These are phyloP conservation scores for Clangula hyemalis DNA, from an alignment of 2,797 vertebrate species.

Conservation along the genomic window DNA sequence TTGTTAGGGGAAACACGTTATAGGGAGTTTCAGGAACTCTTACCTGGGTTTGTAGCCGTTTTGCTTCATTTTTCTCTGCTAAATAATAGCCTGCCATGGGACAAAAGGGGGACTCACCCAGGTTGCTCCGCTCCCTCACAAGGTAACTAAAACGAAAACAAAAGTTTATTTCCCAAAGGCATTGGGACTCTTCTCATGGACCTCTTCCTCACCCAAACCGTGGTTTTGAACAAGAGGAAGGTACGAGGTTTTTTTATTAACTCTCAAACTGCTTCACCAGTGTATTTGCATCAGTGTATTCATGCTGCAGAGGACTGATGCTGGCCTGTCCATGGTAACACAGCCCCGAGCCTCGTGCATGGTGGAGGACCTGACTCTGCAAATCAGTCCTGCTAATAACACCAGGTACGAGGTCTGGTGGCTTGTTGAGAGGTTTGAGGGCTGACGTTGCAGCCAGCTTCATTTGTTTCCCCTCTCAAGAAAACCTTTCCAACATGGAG, in stretches of 20 bases:
- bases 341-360: not conserved
- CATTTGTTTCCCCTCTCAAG: not conserved
- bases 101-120: not conserved
- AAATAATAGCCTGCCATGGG: not conserved
- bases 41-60: not conserved
- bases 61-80: not conserved
- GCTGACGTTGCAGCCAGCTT: not conserved
- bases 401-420: not conserved
- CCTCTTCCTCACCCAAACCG: not conserved
- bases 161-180: not conserved
- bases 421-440: not conserved
- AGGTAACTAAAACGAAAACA: not conserved
- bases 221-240: not conserved
- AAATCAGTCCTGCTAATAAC: not conserved
- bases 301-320: not conserved
- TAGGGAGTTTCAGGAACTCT: not conserved
- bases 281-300: not conserved
- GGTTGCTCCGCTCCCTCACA: not conserved
- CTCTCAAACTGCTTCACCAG: not conserved
- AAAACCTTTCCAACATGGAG: not conserved
- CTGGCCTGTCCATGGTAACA: not conserved
- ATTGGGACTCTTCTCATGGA: not conserved
- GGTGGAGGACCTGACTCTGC: not conserved
- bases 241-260: not conserved
- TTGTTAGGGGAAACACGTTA: slow-evolving; percentile 20